Base-by-base conservation (phyloP, 2,888 invertebrate species). In the Lymantria dispar region DNA sequence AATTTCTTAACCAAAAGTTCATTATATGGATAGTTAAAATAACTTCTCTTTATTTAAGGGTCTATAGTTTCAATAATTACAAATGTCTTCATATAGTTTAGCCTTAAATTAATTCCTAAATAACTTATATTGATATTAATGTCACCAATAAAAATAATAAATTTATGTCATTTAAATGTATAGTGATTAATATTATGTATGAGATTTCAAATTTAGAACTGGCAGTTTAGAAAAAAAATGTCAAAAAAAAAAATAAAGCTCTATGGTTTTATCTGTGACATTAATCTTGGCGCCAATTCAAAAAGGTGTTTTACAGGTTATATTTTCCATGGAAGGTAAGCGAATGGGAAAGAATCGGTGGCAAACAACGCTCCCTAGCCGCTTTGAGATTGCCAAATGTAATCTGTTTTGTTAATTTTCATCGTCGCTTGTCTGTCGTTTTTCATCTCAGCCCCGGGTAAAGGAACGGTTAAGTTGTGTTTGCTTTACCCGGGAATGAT, bases 381-480 rank as follows among this genome's bases (percentile, higher is more conserved):
- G 74, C 85, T 84, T 87, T 87, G 83, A 81, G 56, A 78, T 68
- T 72, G 70, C 72, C 78, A 73, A 83, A 81, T 79, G 85, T 88
- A 88, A 89, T 89, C 86, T 85, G 85, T 88, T 89, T 89, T 88
- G 88, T 89, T 89, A 89, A 88, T 88, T 88, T 81, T 70, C 74
- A 79, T 72, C 75, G 72, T 72, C 77, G 38, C 38, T 40, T 7
- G 80, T 81, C 77, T 78, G 79, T 70, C 78, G 79, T 84, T 82
- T 84, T 83, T 76, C 80, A 74, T 73, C 69, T 70, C 59, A 70
- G 61, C 68, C 65, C 65, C 57, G 67, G 66, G 45, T 54, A 70
- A 72, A 67, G 78, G 75, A 73, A 73, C 67, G 76, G 74, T 68
- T 73, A 68, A 70, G 64, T 77, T 71, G 56, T 84, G 58, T 81